These are phyloP conservation scores for Coryphaenoides rupestris DNA, from an alignment of 2,113 vertebrate species.

Conservation along the genomic window DNA sequence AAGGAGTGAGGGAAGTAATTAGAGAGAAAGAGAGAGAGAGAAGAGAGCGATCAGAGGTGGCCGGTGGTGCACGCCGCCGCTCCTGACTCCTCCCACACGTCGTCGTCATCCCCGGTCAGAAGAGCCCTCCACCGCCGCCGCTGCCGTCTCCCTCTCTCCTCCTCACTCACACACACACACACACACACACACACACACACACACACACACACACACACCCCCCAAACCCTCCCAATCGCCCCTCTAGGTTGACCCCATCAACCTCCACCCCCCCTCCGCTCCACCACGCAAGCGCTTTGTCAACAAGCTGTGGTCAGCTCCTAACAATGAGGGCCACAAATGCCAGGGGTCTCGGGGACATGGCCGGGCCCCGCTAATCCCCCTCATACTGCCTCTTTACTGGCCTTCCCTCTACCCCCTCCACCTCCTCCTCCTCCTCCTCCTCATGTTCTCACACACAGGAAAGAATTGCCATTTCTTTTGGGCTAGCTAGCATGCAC, in stretches of 20 bases:
- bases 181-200: too few species aligned
- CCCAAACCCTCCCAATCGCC: constrained; percentile 29
- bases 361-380: constrained; percentile 86
- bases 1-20: constrained; percentile 42
- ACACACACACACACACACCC: constrained; percentile 18
- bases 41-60: constrained; percentile 46
- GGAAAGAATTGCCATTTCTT: constrained; percentile 75
- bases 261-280: constrained; percentile 54
- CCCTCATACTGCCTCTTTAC: constrained; percentile 77
- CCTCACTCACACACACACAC: too few species aligned
- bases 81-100: constrained; percentile 65
- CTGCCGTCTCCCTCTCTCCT: constrained; percentile 53
- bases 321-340: constrained; percentile 87
- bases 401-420: constrained; percentile 77
- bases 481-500: constrained; percentile 55
- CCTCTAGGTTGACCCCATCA: constrained; percentile 2
- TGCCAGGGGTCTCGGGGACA: constrained; percentile 83
- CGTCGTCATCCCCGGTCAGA: constrained; percentile 46
- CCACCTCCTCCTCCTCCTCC: too few species aligned
- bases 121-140: background rate
- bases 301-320: constrained; percentile 88
- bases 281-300: constrained; percentile 79
- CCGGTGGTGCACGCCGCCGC: constrained; percentile 45
- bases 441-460: constrained; percentile 74
- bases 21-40: constrained; percentile 73